Evolutionary conservation across 1,140 invertebrate species (phyloP).

Genomic region (Leucophenga varia): DNA sequence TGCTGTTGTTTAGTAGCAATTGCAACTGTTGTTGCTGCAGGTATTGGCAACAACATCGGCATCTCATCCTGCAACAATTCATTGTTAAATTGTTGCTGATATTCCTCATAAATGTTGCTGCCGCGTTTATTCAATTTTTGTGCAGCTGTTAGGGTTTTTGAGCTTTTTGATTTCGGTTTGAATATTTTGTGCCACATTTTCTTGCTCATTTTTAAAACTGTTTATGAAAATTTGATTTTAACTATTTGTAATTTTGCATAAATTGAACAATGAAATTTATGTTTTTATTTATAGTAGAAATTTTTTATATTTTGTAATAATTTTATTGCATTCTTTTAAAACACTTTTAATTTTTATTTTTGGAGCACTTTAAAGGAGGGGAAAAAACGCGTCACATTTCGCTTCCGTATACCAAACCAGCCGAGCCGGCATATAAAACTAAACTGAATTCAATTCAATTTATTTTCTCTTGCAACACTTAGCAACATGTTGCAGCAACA

Average conservation of each 20-base stretch:
- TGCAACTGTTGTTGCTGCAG: conserved; percentile 12
- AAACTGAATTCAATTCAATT: too few species aligned
- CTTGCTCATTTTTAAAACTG: conserved; percentile 39
- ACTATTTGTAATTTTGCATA: conserved; percentile 1
- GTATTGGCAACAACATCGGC: background rate
- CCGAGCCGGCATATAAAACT: too few species aligned
- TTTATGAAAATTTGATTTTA: background rate
- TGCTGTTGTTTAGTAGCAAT: conserved; percentile 28
- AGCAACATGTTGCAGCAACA: too few species aligned
- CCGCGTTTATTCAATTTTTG: conserved; percentile 37
- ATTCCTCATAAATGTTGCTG: conserved; percentile 50
- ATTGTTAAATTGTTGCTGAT: conserved; percentile 45
- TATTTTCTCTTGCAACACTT: too few species aligned
- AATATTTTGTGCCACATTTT: conserved; percentile 56
- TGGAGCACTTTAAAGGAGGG: too few species aligned
- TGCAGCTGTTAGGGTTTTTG: conserved; percentile 19
- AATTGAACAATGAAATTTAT: too few species aligned
- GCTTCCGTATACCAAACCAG: too few species aligned
- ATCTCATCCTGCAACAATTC: conserved; percentile 31
- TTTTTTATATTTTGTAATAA: too few species aligned
- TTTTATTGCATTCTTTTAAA: too few species aligned
- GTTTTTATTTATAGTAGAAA: too few species aligned
- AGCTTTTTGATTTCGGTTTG: conserved; percentile 41
- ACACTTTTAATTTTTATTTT: too few species aligned
- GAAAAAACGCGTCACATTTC: too few species aligned